These are phyloP conservation scores for Tridacna gigas DNA, from an alignment of 2,888 invertebrate species.

Conservation along the genomic window DNA sequence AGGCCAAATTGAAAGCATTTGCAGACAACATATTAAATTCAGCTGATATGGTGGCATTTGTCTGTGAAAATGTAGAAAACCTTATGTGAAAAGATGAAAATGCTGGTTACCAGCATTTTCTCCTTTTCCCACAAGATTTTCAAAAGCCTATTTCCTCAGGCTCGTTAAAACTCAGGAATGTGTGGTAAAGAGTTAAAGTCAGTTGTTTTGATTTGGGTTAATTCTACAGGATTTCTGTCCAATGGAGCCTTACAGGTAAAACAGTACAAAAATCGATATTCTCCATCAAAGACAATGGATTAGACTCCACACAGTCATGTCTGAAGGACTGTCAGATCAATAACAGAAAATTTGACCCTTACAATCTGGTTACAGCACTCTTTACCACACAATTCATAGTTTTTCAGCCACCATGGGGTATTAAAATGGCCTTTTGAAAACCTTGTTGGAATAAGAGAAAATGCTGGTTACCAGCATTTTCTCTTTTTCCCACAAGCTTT, in stretches of 20 bases:
- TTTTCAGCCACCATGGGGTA: too few species aligned
- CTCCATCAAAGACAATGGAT: constrained; percentile 13
- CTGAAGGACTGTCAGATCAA: constrained; percentile 10
- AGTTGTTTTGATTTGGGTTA: not conserved
- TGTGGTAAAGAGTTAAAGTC: not conserved
- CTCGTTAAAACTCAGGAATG: not conserved
- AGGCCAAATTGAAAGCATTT: too few species aligned
- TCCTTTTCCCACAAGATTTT: not conserved
- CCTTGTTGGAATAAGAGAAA: too few species aligned
- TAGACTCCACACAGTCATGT: constrained; percentile 15
- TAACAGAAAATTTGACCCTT: constrained; percentile 13
- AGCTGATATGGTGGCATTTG: too few species aligned
- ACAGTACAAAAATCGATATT: constrained; percentile 20
- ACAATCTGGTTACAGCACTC: not conserved
- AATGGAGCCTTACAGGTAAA: constrained; percentile 24
- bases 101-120: not conserved
- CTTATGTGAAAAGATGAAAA: not conserved
- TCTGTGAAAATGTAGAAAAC: not conserved
- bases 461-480: too few species aligned
- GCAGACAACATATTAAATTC: too few species aligned
- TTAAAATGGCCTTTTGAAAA: too few species aligned
- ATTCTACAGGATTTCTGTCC: not conserved
- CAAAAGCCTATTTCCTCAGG: not conserved
- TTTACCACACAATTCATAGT: too few species aligned
- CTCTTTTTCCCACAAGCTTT: too few species aligned